These are phyloP conservation scores for Halcyon badia DNA, from an alignment of 2,797 vertebrate genomes.

Conservation along the genomic window DNA sequence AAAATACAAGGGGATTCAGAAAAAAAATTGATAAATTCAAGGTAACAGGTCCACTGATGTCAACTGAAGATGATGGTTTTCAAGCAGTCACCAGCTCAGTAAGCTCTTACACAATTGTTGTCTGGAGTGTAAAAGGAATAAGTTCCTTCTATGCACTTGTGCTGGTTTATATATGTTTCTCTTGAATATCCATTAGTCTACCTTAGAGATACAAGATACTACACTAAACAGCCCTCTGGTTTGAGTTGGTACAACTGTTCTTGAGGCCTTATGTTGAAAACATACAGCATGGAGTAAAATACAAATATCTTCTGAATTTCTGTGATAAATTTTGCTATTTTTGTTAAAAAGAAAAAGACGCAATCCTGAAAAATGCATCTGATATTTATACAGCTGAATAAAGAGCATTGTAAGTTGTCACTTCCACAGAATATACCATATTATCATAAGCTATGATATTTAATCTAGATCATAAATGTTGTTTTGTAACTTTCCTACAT, in stretches of 20 bases:
- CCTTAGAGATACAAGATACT: background rate
- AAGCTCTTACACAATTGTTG: background rate
- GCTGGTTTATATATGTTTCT: background rate
- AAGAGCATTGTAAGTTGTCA: background rate
- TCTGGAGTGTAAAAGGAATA: background rate
- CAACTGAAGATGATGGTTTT: background rate
- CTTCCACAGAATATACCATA: background rate
- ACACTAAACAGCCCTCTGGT: background rate
- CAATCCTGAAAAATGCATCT: background rate
- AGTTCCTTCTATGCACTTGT: background rate
- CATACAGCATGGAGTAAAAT: background rate
- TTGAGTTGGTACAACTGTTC: background rate
- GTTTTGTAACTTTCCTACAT: conserved; percentile 32
- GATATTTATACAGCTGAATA: background rate
- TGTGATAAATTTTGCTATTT: background rate
- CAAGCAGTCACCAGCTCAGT: background rate
- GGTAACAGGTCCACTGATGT: background rate
- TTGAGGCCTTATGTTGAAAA: background rate
- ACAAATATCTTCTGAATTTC: background rate
- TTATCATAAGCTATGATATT: background rate
- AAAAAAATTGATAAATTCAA: background rate
- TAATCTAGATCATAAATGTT: conserved; percentile 30
- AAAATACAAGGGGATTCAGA: background rate
- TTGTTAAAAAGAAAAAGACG: background rate
- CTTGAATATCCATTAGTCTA: background rate